These are phyloP conservation scores for Pardalotus punctatus DNA, from an alignment of 2,113 vertebrate species.

Conservation along the genomic window DNA sequence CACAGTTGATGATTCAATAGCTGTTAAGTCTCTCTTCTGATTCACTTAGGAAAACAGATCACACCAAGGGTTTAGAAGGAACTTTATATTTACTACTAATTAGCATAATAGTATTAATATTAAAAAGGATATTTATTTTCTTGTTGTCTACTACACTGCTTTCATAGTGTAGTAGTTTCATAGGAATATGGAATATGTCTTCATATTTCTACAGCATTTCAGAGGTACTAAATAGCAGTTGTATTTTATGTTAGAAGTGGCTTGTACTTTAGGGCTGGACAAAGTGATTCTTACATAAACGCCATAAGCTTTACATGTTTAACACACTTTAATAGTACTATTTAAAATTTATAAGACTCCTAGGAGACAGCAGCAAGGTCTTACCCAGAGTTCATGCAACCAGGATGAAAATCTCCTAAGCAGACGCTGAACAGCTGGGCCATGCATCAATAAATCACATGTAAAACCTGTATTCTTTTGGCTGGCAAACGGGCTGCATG, in stretches of 20 bases:
- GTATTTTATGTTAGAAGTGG: not conserved
- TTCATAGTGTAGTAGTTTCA: not conserved
- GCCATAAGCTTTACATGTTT: not conserved
- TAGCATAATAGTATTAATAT: not conserved
- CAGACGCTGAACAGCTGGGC: conserved; percentile 30
- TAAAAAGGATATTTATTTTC: not conserved
- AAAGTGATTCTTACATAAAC: conserved; percentile 2
- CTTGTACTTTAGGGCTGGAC: not conserved
- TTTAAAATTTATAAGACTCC: not conserved
- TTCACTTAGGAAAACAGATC: not conserved
- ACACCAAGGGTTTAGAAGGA: not conserved
- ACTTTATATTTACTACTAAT: not conserved
- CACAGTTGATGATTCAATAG: not conserved
- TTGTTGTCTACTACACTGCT: not conserved
- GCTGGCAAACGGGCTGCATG: not conserved
- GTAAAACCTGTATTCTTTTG: not conserved
- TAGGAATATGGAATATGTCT: not conserved
- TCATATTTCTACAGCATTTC: not conserved
- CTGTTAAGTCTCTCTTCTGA: not conserved
- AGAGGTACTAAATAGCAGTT: not conserved
- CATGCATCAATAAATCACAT: not conserved
- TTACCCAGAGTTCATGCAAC: not conserved
- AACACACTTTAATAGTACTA: not conserved
- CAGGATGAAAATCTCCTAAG: not conserved
- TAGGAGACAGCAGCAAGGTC: not conserved